phyloP scores from a whole-genome alignment of 1,140 invertebrate species.

The Nomia melanderi region DNA sequence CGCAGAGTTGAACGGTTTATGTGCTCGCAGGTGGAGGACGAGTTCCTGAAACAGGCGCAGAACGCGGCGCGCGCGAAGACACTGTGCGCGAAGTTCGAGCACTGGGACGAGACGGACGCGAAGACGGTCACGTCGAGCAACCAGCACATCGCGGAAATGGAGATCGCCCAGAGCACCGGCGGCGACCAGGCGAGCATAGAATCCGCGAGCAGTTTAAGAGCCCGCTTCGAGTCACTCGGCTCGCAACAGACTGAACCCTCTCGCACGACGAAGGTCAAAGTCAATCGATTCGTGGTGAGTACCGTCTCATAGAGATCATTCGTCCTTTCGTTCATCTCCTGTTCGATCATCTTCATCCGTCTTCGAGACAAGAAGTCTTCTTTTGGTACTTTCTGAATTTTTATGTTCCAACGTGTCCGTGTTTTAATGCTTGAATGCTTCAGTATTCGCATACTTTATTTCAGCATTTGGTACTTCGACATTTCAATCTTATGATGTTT shows the following conservation, averaged over 20 bases:
- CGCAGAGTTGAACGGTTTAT: neutral
- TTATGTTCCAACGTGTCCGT: too few relatives aligned
- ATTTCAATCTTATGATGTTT: too few relatives aligned
- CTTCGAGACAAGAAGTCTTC: too few relatives aligned
- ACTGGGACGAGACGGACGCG: constrained; percentile 90
- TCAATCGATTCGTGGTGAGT: constrained; percentile 94
- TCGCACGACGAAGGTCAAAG: constrained; percentile 85
- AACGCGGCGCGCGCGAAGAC: constrained; percentile 91
- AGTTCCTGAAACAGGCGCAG: constrained; percentile 86
- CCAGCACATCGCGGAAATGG: constrained; percentile 76
- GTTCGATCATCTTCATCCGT: too few relatives aligned
- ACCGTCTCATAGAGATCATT: constrained; percentile 14
- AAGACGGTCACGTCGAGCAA: constrained; percentile 72
- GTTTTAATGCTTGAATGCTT: too few relatives aligned
- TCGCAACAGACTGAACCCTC: constrained; percentile 80
- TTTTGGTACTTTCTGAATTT: too few relatives aligned
- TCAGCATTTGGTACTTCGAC: too few relatives aligned
- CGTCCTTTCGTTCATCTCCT: neutral
- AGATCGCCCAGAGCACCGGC: constrained; percentile 78
- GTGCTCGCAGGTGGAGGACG: constrained; percentile 81
- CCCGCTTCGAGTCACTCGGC: constrained; percentile 91
- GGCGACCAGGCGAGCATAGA: constrained; percentile 86
- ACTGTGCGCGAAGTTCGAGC: constrained; percentile 94
- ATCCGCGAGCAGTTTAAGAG: constrained; percentile 89
- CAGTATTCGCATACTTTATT: too few relatives aligned